Evolutionary conservation across 2,113 vertebrate genomes (phyloP), one percentile per base, ranked within the genome.

Genomic region (Garra rufa): DNA sequence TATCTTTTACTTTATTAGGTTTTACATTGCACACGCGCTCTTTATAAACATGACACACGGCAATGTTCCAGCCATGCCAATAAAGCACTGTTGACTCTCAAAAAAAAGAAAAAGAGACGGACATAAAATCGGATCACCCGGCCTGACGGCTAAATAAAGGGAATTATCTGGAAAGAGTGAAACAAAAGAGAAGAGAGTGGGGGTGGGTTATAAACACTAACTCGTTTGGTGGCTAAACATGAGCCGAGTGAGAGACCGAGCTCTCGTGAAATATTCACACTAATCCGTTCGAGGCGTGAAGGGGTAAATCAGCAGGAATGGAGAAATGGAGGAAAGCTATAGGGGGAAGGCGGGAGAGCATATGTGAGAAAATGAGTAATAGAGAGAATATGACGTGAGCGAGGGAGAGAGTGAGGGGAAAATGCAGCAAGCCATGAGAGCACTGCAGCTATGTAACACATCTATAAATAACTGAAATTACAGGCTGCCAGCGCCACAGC

Each of bases 381-480:
- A 71, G 50, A 86, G 43, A 38, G 63, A 80, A 71, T 80, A 76
- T 63, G 71, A 75, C 82, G 86, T 67, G 34, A 73, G 52, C 73
- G 17, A 63, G 61, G 1, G 14, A 15, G 24, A 77, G 87, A 89
- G 91, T 81, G 71, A 85, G 30, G 79, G 73, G 67, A 90, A 91
- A 93, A 93, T 91, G 93, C 93, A 93, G 85, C 92, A 91, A 94
- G 93, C 55, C n/a, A n/a, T 76, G 83, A 87, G 92, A 90, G 90
- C 90, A 85, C 92, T 93, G 93, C 94, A 93, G 93, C 93, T 91
- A 91, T 94, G 92, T 92, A 93, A 93, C 92, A 93, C 89, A 89
- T 93, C 94, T 95, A 94, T 95, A 95, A 95, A 95, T 95, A 95
- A 94, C 93, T 92, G 85, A 94, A 94, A 94, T 93, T 94, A 94